These are phyloP conservation scores for Homalodisca vitripennis DNA, from an alignment of 1,140 invertebrate species.

Conservation along the genomic window DNA sequence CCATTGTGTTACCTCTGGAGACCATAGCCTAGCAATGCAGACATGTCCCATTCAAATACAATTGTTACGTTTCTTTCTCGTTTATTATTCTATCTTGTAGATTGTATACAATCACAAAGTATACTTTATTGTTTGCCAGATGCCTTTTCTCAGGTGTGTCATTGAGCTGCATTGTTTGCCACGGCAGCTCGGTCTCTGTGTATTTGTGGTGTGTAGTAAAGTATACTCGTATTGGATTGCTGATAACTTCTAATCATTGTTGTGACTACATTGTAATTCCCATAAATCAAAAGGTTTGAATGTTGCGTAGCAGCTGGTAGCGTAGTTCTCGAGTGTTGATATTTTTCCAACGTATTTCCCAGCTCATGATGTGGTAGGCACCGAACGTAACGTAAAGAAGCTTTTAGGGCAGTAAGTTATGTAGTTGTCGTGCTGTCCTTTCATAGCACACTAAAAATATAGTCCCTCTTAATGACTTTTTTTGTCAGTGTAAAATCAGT, in stretches of 20 bases:
- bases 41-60: no score
- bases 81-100: no score
- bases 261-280: not conserved
- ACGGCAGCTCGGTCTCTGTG: not conserved
- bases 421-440: no score
- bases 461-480: no score
- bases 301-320: not conserved
- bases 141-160: not conserved
- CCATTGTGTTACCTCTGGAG: no score
- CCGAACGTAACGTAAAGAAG: no score
- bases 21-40: no score
- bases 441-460: no score
- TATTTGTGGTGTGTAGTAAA: conserved; percentile 2
- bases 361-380: not conserved
- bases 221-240: conserved; percentile 1
- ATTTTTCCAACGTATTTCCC: not conserved
- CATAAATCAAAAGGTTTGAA: conserved; percentile 12
- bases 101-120: no score
- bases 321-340: conserved; percentile 1
- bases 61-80: no score
- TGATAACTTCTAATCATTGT: not conserved
- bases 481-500: no score
- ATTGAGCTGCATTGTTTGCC: not conserved
- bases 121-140: no score
- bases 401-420: not conserved